These are phyloP conservation scores for Ascaphus truei DNA, from an alignment of 2,113 vertebrate genomes.

Conservation along the genomic window DNA sequence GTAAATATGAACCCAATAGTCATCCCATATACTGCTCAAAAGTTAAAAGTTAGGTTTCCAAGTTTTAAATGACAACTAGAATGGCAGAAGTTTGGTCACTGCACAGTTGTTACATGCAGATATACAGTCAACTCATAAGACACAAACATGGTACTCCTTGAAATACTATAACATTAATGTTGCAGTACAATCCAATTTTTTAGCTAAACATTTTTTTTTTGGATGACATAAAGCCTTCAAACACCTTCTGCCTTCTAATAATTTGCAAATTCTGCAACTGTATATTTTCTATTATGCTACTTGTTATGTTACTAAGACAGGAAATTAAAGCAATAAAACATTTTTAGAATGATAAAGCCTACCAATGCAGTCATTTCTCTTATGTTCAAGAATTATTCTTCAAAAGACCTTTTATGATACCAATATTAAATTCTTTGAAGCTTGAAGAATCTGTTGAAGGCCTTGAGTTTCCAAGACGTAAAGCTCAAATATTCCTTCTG, in stretches of 20 bases:
- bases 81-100: constrained; percentile 24
- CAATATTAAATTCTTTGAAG: constrained; percentile 72
- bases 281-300: constrained; percentile 65
- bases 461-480: constrained; percentile 62
- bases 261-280: constrained; percentile 63
- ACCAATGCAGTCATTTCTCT: constrained; percentile 68
- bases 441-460: constrained; percentile 65
- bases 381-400: constrained; percentile 67
- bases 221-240: constrained; percentile 60
- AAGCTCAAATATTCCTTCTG: constrained; percentile 58
- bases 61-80: constrained; percentile 38
- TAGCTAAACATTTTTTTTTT: constrained; percentile 62
- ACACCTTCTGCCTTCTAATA: constrained; percentile 57
- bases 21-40: constrained; percentile 6
- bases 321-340: constrained; percentile 81
- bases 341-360: constrained; percentile 62
- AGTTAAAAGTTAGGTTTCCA: constrained; percentile 44
- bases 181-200: constrained; percentile 56
- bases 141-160: constrained; percentile 43
- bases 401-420: constrained; percentile 69
- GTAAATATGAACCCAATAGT: too few relatives aligned
- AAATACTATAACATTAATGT: constrained; percentile 49
- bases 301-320: constrained; percentile 75
- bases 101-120: constrained; percentile 45
- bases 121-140: constrained; percentile 24